Conservation (phyloP, 2,797 vertebrate species). For the Enteromius radiatus region DNA sequence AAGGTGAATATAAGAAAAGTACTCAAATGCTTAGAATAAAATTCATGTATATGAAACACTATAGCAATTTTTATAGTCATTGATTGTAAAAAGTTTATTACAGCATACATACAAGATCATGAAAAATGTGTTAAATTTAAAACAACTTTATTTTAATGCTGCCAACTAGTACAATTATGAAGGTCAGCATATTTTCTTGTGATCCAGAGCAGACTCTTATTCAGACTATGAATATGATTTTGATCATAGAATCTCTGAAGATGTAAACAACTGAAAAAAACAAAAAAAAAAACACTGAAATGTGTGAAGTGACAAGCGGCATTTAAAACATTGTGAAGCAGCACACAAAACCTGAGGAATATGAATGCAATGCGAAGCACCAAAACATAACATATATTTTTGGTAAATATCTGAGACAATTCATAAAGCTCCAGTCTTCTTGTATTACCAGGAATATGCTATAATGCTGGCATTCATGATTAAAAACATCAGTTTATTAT, state of each 20-base stretch:
- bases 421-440: slow-evolving; percentile 24
- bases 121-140: slow-evolving; percentile 61
- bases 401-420: slow-evolving; percentile 23
- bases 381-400: slow-evolving; percentile 24
- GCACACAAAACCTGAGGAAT: slow-evolving; percentile 34
- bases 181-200: neutral
- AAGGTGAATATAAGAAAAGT: neutral
- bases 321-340: neutral
- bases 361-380: slow-evolving; percentile 43
- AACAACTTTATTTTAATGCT: slow-evolving; percentile 58
- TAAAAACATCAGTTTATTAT: slow-evolving; percentile 16
- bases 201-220: neutral
- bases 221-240: neutral
- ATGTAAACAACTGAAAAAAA: slow-evolving; percentile 43
- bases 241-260: neutral
- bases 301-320: slow-evolving; percentile 8
- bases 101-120: slow-evolving; percentile 39
- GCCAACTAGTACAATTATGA: slow-evolving; percentile 19
- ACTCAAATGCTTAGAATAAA: neutral
- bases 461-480: slow-evolving; percentile 26
- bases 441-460: neutral
- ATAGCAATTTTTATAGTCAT: slow-evolving; percentile 13
- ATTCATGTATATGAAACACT: neutral
- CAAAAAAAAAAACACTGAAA: slow-evolving; percentile 37
- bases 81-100: slow-evolving; percentile 68